A percentile compares a stretch with the other conserved stretches of the same genome.
phyloP scores from a whole-genome alignment of 2,797 vertebrate species.

The Nyctibius grandis region DNA sequence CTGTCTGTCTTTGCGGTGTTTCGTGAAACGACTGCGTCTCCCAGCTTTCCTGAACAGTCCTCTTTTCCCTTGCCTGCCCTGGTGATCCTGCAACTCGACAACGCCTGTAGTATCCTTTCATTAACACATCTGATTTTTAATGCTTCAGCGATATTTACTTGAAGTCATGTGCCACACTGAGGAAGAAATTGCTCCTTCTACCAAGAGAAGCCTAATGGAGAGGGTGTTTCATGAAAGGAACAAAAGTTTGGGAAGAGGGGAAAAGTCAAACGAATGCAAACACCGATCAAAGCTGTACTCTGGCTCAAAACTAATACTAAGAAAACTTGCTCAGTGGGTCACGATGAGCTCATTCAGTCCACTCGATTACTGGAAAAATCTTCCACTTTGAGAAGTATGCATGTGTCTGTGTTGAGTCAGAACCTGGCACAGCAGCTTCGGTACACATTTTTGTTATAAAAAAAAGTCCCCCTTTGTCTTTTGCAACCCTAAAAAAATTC shows the following conservation, averaged over 20 bases:
- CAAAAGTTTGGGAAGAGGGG: constrained; percentile 29
- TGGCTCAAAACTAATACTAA: constrained; percentile 39
- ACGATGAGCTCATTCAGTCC: constrained; percentile 57
- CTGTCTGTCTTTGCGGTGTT: background rate
- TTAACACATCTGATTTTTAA: background rate
- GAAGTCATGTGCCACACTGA: background rate
- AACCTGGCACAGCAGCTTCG: constrained; percentile 32
- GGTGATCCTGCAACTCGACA: background rate
- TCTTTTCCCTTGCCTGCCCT: background rate
- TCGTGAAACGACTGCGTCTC: rapidly evolving
- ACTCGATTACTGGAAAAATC: constrained; percentile 62
- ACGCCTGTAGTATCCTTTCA: background rate
- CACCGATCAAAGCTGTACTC: constrained; percentile 20
- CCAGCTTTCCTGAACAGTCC: background rate
- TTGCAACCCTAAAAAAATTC: background rate
- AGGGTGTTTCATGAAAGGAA: constrained; percentile 11
- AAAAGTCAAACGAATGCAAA: constrained; percentile 53
- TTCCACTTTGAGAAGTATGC: constrained; percentile 37
- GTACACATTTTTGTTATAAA: constrained; percentile 52
- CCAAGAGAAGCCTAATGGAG: background rate
- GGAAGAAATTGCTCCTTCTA: constrained; percentile 6
- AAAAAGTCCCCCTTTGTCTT: constrained; percentile 43
- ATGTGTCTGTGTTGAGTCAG: constrained; percentile 58
- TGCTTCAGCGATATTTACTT: background rate
- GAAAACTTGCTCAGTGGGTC: constrained; percentile 61